Conservation (phyloP, 2,888 invertebrate species). For the Erebia palarica region DNA sequence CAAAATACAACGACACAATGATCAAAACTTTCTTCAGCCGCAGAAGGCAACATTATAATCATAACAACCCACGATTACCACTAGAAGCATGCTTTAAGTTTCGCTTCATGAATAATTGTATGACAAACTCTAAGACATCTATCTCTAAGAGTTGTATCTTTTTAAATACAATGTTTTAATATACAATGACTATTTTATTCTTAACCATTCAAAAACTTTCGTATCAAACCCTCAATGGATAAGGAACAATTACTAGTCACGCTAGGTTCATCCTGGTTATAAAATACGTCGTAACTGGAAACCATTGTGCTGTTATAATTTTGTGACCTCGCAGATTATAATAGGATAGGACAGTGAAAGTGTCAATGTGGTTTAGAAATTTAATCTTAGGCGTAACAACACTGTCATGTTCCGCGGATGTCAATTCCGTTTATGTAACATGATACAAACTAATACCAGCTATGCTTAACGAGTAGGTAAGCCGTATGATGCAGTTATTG, state of each 20-base stretch:
- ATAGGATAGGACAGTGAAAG: constrained; percentile 54
- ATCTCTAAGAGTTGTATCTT: too few relatives aligned
- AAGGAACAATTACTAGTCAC: constrained; percentile 24
- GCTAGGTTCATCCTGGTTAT: constrained; percentile 13
- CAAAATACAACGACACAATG: too few relatives aligned
- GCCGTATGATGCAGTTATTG: too few relatives aligned
- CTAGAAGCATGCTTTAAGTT: constrained; percentile 20
- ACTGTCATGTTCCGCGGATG: constrained; percentile 5
- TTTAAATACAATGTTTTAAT: background rate
- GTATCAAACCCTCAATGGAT: background rate
- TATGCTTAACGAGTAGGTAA: background rate
- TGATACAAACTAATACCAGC: constrained; percentile 16
- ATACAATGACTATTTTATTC: constrained; percentile 1
- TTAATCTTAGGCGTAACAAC: constrained; percentile 32
- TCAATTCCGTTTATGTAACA: constrained; percentile 33
- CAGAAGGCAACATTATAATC: constrained; percentile 15
- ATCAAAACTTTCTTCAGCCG: constrained; percentile 6
- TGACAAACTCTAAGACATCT: constrained; percentile 6
- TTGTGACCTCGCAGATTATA: constrained; percentile 47
- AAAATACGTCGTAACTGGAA: constrained; percentile 40
- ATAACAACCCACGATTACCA: constrained; percentile 18
- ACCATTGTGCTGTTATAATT: constrained; percentile 40
- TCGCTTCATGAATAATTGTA: constrained; percentile 34
- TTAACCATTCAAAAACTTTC: background rate
- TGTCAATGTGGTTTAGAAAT: constrained; percentile 51